Percentiles rank a stretch among this genome's conserved stretches.
These are phyloP conservation scores for Panzeria rudis DNA, from an alignment of 2,888 invertebrate species.

Conservation along the genomic window DNA sequence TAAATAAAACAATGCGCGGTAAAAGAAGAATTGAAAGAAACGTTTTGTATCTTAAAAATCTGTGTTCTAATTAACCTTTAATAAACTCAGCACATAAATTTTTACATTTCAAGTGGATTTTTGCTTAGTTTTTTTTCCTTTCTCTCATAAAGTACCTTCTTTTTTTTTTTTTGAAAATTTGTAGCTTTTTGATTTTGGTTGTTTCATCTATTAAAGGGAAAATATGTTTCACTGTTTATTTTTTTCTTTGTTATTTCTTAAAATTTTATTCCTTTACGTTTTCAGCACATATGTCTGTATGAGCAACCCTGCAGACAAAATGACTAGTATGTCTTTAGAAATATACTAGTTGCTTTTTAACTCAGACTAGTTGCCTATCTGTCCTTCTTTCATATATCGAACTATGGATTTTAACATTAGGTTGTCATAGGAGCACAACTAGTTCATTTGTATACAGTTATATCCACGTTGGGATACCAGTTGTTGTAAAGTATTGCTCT, in stretches of 20 bases:
- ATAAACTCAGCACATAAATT: slow-evolving; percentile 70
- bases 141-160: slow-evolving; percentile 12
- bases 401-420: too few relatives aligned
- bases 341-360: too few relatives aligned
- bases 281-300: not conserved
- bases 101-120: slow-evolving; percentile 60
- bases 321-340: too few relatives aligned
- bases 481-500: too few relatives aligned
- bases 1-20: slow-evolving; percentile 5
- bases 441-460: too few relatives aligned
- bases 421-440: too few relatives aligned
- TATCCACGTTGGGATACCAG: too few relatives aligned
- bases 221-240: slow-evolving; percentile 1
- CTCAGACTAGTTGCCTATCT: too few relatives aligned
- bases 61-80: slow-evolving; percentile 70
- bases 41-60: slow-evolving; percentile 45
- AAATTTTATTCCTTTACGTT: not conserved
- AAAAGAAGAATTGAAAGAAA: slow-evolving; percentile 10
- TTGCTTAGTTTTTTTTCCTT: slow-evolving; percentile 1
- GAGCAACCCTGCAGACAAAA: too few relatives aligned
- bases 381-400: too few relatives aligned
- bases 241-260: slow-evolving; percentile 25
- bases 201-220: not conserved
- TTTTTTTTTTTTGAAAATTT: not conserved
- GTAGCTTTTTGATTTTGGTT: not conserved